Evolutionary conservation across 2,113 vertebrate genomes (phyloP), one percentile per base, ranked within the genome.

Genomic region (Cyprinus carpio): DNA sequence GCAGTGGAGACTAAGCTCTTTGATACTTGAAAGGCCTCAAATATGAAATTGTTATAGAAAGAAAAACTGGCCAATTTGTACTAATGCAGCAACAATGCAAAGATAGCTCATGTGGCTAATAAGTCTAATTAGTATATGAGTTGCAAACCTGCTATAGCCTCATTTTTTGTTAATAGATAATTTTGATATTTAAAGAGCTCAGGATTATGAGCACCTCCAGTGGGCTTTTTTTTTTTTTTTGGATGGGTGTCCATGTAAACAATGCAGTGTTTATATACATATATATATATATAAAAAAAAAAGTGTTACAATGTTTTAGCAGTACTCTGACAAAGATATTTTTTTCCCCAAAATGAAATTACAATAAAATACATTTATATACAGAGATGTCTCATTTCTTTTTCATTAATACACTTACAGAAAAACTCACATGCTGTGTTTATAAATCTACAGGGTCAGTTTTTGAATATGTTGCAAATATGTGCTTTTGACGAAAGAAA

Each of bases 61-160:
- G 43, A 46, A 46, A 46, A 12, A 46, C 51, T 81, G 15, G 46
- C 80, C 46, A 51, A 56, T 71, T 15, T 82, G 62, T 82, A n/a
- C 49, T 51, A 31, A 29, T 81, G 79, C 79, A 67, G n/a, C 37
- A 81, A 67, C 79, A 81, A 81, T 81, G 79, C 79, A 81, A 81
- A 81, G 5, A 46, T 15, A 81, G 37, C 78, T 27, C 16, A 49
- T 65, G 34, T 37, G 9, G 77, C 49, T 56, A 56, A 51, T 51
- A 4, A 51, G 3, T 51, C 12, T 5, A 51, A 51, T 51, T 51
- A 51, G 12, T 51, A 13, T 4, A 51, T 4, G 1, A 46, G 10
- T 46, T 46, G 46, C 46, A 46, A 46, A 46, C 46, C 10, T 46
- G 46, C 46, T 46, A 46, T 46, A 46, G 46, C 46, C 46, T 46